Evolutionary conservation across 2,113 vertebrate genomes (phyloP), one percentile per base, ranked within the genome.

Genomic region (Platysteira castanea): DNA sequence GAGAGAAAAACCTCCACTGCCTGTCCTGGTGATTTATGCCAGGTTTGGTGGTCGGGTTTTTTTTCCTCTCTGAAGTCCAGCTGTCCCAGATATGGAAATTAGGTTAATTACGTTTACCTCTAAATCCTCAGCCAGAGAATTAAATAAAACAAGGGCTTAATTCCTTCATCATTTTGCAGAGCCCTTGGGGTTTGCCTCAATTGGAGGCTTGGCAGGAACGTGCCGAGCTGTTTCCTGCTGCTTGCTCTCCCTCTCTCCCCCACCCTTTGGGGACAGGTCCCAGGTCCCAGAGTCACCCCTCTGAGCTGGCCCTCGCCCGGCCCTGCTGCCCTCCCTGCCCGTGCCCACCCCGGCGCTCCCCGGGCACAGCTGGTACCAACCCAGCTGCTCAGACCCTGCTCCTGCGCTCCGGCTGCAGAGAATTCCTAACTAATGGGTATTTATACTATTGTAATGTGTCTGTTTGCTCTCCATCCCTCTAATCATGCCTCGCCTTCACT

Each of bases 61-160:
- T 49, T 21, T 21, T 2, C 28, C 54, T 70, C 61, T 74, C 63
- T 63, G 1, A 96, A 93, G 93, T 95, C 96, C 96, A 96, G 93
- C 96, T 97, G 96, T 97, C 90, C 96, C 96, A 97, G 96, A 95
- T 96, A 97, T 76, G 92, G 96, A 96, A 97, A 97, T 97, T 96
- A 96, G 96, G 96, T 97, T 96, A 96, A 96, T 97, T 96, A 96
- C 88, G 31, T 96, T 96, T 97, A 97, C 96, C 95, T 95, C 95
- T 92, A 96, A 97, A 97, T 97, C 96, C 95, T 94, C 95, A 92
- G 88, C 88, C 64, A 76, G 95, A 95, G 96, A 97, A 97, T 96
- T 96, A 96, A 97, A 96, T 96, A 95, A 96, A 97, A 97, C 93
- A 95, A 93, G 76, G 93, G 92, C 96, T 97, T 97, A 96, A 97